Evolutionary conservation across 2,888 invertebrate genomes (phyloP), one percentile per base, ranked within the genome.

Genomic region (Cecidostiba fungosa): DNA sequence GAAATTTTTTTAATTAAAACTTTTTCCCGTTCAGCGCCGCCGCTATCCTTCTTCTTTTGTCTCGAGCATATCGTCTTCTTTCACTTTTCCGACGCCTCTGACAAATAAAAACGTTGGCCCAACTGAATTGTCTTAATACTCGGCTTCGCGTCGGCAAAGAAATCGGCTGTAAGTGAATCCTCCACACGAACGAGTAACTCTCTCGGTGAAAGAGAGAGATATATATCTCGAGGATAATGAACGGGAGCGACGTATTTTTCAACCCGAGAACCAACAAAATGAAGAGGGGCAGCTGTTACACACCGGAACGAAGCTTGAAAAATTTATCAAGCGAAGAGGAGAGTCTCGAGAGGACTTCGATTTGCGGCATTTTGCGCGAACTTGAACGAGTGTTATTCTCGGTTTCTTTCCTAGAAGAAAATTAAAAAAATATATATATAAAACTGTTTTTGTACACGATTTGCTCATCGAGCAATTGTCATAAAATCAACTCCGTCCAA

Each of bases 201-300:
- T 10, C 54, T n/a, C n/a, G 19, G 54, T 19, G 66, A 66, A 66
- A 66, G 66, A 26, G 29, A 16, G 12, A 1, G 5, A 29, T 66
- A 29, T 29, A 29, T 66, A n/a, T 62, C 62, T 26, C 62, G 29
- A 66, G 66, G 26, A n/a, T 66, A 66, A 66, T 66, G 66, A 66
- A 14, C 16, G 23, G 23, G 66, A 36, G 36, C 39, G 72, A 39
- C 72, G 72, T 72, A 72, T 72, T 72, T 72, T 72, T 72, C 72
- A 19, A 36, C 47, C 12, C 26, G 26, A 16, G 36, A 32, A 32
- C n/a, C 19, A 5, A 23, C 47, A 10, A 79, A 50, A 23, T 39
- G 66, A 79, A 69, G 50, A 32, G 43, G 19, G 62, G 76, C 82
- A 82, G 82, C 76, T 82, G 82, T 76, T 82, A 76, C 76, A 50